Percentiles rank a stretch among this genome's conserved stretches.
phyloP scores from a whole-genome alignment of 1,140 invertebrate genomes.

The Lycorma delicatula region DNA sequence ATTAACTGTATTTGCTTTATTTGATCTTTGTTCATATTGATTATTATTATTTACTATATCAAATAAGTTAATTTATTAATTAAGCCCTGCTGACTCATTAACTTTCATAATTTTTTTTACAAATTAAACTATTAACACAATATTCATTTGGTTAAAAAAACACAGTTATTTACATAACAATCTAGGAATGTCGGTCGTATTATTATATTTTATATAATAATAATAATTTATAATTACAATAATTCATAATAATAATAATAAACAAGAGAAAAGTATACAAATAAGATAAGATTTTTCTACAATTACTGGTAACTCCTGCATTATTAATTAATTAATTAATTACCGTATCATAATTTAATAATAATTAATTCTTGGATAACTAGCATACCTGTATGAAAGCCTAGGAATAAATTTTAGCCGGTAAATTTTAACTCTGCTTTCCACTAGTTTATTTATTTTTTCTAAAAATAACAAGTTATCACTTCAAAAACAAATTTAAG shows the following conservation, averaged over 20 bases:
- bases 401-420: not conserved
- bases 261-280: not conserved
- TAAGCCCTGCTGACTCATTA: too few relatives aligned
- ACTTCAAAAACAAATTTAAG: not conserved
- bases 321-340: too few relatives aligned
- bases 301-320: conserved; percentile 27
- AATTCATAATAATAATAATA: not conserved
- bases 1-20: too few relatives aligned
- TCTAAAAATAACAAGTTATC: not conserved
- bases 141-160: conserved; percentile 24
- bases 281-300: conserved; percentile 23
- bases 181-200: conserved; percentile 28
- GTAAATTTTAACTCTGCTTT: not conserved
- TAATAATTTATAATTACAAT: not conserved
- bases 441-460: not conserved
- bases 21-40: too few relatives aligned
- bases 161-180: conserved; percentile 29
- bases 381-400: not conserved
- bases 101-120: too few relatives aligned
- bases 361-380: conserved; percentile 14
- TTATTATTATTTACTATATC: too few relatives aligned
- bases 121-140: too few relatives aligned
- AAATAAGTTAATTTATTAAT: too few relatives aligned
- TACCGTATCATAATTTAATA: too few relatives aligned
- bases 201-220: conserved; percentile 15